Evolutionary conservation across 2,888 invertebrate species (phyloP), one percentile per base, ranked within the genome.

Genomic region (Erynnis tages): DNA sequence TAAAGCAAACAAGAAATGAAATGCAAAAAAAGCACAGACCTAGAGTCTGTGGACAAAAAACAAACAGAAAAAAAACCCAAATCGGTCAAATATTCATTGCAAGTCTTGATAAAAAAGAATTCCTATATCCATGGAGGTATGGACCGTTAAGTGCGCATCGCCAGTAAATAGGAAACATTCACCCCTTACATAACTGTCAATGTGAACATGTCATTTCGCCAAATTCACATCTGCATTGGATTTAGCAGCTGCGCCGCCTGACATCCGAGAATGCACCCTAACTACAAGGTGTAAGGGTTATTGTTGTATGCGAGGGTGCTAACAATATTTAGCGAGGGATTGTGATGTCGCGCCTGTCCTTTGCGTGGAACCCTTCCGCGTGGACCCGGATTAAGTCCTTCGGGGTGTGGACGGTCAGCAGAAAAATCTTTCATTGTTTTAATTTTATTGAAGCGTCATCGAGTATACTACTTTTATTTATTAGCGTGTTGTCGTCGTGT

Each of bases 291-390:
- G 34, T 56, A 55, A 17, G 16, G 52, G n/a, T 1, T 17, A 53
- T 38, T 27, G 44, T 54, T 1, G 19, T 23, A n/a, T 43, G 49
- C 8, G 4, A n/a, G 14, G 13, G 16, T 23, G 16, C 54, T 46
- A 55, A 58, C 54, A 53, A 55, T 56, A 65, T 65, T 62, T 62
- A 56, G 61, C 54, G 50, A 57, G 61, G 63, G 65, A 66, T 67
- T 55, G 59, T 53, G 59, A 60, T 61, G 61, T 70, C 79, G 75
- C 80, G 82, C 81, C 83, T 76, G 79, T 76, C 77, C 76, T 80
- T 80, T 76, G 70, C 65, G 63, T 57, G 55, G 62, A 81, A 79
- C 82, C 83, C 82, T 83, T 83, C 83, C 83, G 83, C 77, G 73
- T 81, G 67, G 72, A 73, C 72, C 66, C 54, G 67, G 73, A 73